A percentile compares a stretch with the other conserved stretches of the same genome.
phyloP scores from a whole-genome alignment of 2,888 invertebrate species.

The Pyrocoelia pectoralis region DNA sequence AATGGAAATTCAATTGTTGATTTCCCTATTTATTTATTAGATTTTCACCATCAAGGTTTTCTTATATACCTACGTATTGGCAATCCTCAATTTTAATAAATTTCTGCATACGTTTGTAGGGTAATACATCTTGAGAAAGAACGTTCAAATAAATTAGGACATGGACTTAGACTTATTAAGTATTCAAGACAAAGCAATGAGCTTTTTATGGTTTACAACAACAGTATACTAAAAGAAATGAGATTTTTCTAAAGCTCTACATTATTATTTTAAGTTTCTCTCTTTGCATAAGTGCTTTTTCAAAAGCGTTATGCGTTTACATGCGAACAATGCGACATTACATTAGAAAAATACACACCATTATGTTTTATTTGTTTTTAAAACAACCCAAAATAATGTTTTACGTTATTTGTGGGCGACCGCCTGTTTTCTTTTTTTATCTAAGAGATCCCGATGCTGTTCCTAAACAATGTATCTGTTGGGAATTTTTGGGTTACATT shows the following conservation, averaged over 20 bases:
- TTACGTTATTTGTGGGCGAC: too few species aligned
- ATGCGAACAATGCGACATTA: too few species aligned
- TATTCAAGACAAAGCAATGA: slow-evolving; percentile 6
- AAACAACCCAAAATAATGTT: background rate
- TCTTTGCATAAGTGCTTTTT: background rate
- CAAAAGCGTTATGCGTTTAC: background rate
- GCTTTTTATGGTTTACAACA: slow-evolving; percentile 6
- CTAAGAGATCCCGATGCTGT: too few species aligned
- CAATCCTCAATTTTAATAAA: background rate
- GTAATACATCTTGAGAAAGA: background rate
- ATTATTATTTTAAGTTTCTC: slow-evolving; percentile 1
- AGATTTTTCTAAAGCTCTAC: background rate
- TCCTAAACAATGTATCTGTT: too few species aligned
- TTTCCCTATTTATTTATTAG: background rate
- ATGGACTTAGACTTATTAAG: background rate
- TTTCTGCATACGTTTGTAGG: background rate
- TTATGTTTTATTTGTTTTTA: background rate
- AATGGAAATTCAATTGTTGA: background rate
- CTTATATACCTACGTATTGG: too few species aligned
- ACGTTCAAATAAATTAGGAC: background rate
- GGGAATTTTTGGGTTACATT: too few species aligned
- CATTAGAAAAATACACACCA: background rate
- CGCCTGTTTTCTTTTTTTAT: too few species aligned
- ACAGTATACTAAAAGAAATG: slow-evolving; percentile 2
- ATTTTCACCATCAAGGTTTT: background rate